Percentiles rank a stretch among this genome's conserved stretches.
Evolutionary conservation across 2,797 vertebrate species (phyloP).

Genomic region (Petrocephalus sullivani): DNA sequence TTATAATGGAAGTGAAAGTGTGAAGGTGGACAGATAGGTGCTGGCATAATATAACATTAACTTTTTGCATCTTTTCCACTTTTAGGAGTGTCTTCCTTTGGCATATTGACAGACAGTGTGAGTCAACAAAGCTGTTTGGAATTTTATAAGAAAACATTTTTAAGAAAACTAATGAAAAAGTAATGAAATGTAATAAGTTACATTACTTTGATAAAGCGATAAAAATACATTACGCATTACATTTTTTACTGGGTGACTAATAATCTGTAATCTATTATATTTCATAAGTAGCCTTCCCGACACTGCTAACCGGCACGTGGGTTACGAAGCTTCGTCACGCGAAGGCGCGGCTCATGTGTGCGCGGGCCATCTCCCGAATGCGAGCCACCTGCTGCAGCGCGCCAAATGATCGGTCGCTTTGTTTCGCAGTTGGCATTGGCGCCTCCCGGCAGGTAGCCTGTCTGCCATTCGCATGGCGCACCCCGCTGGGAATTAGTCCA

Average conservation of each 20-base stretch:
- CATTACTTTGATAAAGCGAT: not conserved
- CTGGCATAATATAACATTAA: not conserved
- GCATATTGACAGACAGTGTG: not conserved
- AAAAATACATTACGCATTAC: not conserved
- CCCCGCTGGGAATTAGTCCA: conserved; percentile 53
- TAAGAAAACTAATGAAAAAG: not conserved
- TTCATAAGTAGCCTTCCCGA: not conserved
- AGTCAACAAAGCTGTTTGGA: not conserved
- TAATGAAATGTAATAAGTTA: not conserved
- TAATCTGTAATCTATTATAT: not conserved
- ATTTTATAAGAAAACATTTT: not conserved
- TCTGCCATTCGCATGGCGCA: conserved; percentile 42
- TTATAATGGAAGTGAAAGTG: no score
- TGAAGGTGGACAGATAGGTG: no score
- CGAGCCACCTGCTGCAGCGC: conserved; percentile 37
- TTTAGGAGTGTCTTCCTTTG: no score
- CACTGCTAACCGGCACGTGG: not conserved
- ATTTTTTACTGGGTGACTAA: not conserved
- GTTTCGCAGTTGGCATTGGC: not conserved
- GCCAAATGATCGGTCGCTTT: conserved; percentile 26
- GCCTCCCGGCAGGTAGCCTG: conserved; percentile 35
- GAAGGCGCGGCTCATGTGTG: conserved; percentile 39
- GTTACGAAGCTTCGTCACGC: conserved; percentile 28
- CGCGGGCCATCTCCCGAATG: conserved; percentile 30
- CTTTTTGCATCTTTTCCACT: no score